These are phyloP conservation scores for Ceryle rudis DNA, from an alignment of 2,797 vertebrate genomes.

Conservation along the genomic window DNA sequence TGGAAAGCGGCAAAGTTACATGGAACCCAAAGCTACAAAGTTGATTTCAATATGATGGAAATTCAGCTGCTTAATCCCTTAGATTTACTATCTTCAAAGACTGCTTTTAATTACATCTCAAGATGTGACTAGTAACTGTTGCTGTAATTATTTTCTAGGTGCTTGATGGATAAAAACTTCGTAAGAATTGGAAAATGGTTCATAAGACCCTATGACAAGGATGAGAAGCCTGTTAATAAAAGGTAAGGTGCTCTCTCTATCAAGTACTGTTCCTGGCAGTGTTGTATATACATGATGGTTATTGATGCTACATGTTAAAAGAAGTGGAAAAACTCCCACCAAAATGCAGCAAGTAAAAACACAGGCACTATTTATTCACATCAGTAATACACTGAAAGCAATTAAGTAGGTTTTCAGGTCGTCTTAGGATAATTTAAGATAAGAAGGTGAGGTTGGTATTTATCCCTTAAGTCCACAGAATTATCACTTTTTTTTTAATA, in stretches of 20 bases:
- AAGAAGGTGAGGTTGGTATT: not conserved
- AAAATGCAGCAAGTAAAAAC: not conserved
- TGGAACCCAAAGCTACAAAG: not conserved
- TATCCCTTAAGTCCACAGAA: not conserved
- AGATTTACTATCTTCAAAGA: not conserved
- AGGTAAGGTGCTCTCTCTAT: constrained; percentile 78
- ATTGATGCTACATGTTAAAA: not conserved
- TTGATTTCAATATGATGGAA: not conserved
- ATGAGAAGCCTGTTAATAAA: constrained; percentile 91
- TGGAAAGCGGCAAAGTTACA: not conserved
- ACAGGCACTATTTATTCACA: not conserved
- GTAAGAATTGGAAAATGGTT: constrained; percentile 97
- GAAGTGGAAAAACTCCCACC: too few relatives aligned
- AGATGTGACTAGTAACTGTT: constrained; percentile 21
- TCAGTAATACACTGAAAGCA: not conserved
- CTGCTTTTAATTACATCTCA: not conserved
- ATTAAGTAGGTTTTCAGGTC: not conserved
- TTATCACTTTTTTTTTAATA: not conserved
- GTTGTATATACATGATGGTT: not conserved
- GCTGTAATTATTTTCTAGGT: constrained; percentile 82
- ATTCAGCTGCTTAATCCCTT: not conserved
- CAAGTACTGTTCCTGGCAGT: not conserved
- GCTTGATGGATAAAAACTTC: constrained; percentile 96
- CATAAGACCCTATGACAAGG: constrained; percentile 92
- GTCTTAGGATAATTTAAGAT: not conserved